A percentile compares a stretch with the other conserved stretches of the same genome.
Conservation (phyloP, 2,113 vertebrate genomes). For the Myrmecobius fasciatus region DNA sequence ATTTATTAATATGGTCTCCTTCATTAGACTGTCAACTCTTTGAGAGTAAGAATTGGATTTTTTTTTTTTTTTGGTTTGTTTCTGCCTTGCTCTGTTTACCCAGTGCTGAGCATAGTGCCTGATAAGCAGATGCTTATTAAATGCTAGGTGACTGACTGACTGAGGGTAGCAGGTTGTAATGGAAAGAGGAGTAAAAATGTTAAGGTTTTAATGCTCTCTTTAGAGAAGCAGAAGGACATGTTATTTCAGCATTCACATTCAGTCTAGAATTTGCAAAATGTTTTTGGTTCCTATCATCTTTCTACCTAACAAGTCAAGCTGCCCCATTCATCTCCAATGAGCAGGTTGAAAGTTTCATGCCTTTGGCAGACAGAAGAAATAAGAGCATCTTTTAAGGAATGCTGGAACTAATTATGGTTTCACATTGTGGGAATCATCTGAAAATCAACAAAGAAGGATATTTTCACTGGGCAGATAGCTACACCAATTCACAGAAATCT, state of each 20-base stretch:
- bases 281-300: neutral
- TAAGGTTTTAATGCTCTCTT: neutral
- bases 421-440: conserved; percentile 59
- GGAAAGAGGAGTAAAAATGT: neutral
- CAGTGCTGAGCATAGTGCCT: neutral
- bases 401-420: neutral
- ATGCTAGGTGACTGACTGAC: neutral
- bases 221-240: neutral
- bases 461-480: too few species aligned
- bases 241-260: neutral
- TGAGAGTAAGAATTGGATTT: neutral
- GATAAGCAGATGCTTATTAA: neutral
- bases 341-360: neutral
- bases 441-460: conserved; percentile 38
- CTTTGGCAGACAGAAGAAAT: conserved; percentile 17
- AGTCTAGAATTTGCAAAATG: neutral
- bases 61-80: neutral
- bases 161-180: neutral
- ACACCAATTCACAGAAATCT: neutral
- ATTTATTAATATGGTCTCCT: neutral
- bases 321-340: conserved; percentile 46
- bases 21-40: neutral
- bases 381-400: conserved; percentile 35
- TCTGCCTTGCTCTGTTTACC: neutral
- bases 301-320: conserved; percentile 26